Base-by-base conservation (phyloP, 2,888 invertebrate species). In the Drosophila phalerata region DNA sequence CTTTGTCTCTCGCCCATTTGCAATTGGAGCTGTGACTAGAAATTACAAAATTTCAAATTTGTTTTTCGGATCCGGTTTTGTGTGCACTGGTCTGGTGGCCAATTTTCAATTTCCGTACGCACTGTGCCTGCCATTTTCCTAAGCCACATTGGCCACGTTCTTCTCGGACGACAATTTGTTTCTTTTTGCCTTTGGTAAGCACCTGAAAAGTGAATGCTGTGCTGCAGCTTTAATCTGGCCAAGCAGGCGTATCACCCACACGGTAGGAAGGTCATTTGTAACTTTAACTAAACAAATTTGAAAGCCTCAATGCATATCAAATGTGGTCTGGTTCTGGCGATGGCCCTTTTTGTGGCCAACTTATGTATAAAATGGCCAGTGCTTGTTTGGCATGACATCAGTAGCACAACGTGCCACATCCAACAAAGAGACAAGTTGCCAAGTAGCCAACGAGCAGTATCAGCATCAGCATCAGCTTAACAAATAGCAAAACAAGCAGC, bases 221-320 rank as follows among this genome's bases (percentile, higher is more conserved):
- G 45, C 5, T 53, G 56, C 71, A 60, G 71, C 71, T 79, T 62
- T 60, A 48, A 11, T 19, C 19, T 38, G 47, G 48, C 40, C 62
- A 71, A 67, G 80, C 82, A 86, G 65, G 73, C 79, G 60, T 75
- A 77, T 77, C 69, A 77, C 34, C 60, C 60, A 38, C 56, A 40
- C 62, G 17, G 19, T 40, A 43, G 52, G 71, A 90, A 90, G 90
- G 90, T 90, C 88, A 87, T 75, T 81, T 90, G 90, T 90, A 90
- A 90, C 84, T 72, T 73, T 85, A 91, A 81, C 88, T 84, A 77
- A 79, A 79, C 77, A 82, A 87, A 91, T 86, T 89, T 86, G 90
- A 90, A 90, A 90, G 90, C 82, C 73, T 62, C 72, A 38, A 60
- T 52, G 73, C 85, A 73, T 89, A 87, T 87, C 89, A 70, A 77